Conservation (phyloP, 2,113 vertebrate genomes). For the Gnathonemus echidnorhynchus region DNA sequence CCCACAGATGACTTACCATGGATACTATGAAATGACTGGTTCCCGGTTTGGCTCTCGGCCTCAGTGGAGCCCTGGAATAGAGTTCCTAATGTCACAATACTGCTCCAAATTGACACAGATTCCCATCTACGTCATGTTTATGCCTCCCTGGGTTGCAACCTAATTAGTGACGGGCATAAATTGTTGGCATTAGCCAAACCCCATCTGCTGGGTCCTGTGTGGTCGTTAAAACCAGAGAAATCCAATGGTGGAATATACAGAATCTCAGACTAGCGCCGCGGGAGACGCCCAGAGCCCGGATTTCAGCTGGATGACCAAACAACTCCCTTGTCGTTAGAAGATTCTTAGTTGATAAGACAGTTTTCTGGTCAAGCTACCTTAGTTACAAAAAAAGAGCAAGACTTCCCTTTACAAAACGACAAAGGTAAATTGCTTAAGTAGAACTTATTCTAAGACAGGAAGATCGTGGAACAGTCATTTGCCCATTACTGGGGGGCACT, state of each 20-base stretch:
- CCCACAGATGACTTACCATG: slow-evolving; percentile 54
- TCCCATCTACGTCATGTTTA: not conserved
- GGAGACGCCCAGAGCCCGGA: not conserved
- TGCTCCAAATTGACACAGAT: not conserved
- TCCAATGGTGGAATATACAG: not conserved
- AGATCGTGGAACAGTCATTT: not conserved
- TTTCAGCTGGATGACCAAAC: not conserved
- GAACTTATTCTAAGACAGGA: not conserved
- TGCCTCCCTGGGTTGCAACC: not conserved
- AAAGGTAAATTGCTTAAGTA: not conserved
- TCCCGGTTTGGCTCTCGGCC: slow-evolving; percentile 54
- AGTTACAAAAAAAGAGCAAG: not conserved
- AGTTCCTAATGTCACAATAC: slow-evolving; percentile 3
- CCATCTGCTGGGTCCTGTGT: not conserved
- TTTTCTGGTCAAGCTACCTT: not conserved
- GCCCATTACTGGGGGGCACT: not conserved
- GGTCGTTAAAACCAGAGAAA: not conserved
- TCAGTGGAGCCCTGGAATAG: slow-evolving; percentile 56
- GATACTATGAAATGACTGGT: slow-evolving; percentile 58
- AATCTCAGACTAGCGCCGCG: not conserved
- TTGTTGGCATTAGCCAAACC: not conserved
- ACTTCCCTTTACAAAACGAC: not conserved
- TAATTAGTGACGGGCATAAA: not conserved
- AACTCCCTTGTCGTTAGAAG: not conserved
- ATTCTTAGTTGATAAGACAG: not conserved